Evolutionary conservation across 2,797 vertebrate genomes (phyloP), one percentile per base, ranked within the genome.

Genomic region (Spheniscus humboldti): DNA sequence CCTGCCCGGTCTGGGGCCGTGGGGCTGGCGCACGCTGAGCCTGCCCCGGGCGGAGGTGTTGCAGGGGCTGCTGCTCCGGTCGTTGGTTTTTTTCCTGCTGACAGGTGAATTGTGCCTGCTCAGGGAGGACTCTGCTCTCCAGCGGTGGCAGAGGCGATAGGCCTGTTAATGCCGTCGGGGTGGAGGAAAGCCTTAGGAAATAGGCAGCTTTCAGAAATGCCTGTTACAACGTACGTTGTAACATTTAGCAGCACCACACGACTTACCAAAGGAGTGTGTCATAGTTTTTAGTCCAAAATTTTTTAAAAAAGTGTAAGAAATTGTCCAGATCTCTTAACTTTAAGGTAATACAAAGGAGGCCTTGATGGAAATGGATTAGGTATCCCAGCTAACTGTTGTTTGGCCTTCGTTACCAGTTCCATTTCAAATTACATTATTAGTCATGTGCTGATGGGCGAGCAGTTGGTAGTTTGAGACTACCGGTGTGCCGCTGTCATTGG

Each of bases 191-290:
- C n/a, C 28, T 31, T 9, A 2, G 20, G 43, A 7, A 53, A n/a
- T 68, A 39, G 10, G 18, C 53, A 15, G 53, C 30, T 56, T 35
- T 47, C 50, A 17, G 47, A 73, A 77, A 8, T 3, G 18, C 39
- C 19, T 1, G 11, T 30, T 35, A 17, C 0, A 4, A 2, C 4
- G 10, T 9, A 0, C 0, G 0, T 19, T 19, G 3, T 0, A 27
- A 4, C 5, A 1, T 33, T 41, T 27, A 22, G 27, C 47, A 59
- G 43, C 35, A 2, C 28, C 17, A 1, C 1, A 0, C 18, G 41
- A 4, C 20, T 77, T 71, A 7, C 14, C 8, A 1, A 24, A 75
- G 68, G 39, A 53, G 15, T 0, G 5, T 20, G 31, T 22, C 43
- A 5, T 45, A 35, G 20, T 5, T 41, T 48, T 55, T 63, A n/a